Evolutionary conservation across 1,140 invertebrate genomes (phyloP).

Genomic region (Harpegnathos saltator): DNA sequence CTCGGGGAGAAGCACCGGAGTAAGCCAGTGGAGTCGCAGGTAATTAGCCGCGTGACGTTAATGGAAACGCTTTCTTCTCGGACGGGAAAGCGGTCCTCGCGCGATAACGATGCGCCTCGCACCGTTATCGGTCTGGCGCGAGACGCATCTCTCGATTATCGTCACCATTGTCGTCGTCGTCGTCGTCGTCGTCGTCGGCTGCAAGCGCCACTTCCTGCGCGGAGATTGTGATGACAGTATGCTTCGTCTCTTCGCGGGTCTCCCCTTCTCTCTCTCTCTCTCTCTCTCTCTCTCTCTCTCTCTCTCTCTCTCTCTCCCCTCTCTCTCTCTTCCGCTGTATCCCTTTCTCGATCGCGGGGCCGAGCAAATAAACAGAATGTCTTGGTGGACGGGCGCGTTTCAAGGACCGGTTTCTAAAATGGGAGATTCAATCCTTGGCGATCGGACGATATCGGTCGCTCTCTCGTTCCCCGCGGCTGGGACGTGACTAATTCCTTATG

Average conservation of each 20-base stretch:
- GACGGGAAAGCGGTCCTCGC: neutral
- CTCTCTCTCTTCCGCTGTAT: neutral
- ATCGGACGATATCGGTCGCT: slow-evolving; percentile 18
- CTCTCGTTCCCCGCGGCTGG: neutral
- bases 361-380: slow-evolving; percentile 46
- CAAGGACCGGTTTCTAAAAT: slow-evolving; percentile 57
- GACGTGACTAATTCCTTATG: slow-evolving; percentile 37
- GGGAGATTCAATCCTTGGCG: slow-evolving; percentile 31
- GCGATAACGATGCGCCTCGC: neutral
- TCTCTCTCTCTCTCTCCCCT: too few species aligned
- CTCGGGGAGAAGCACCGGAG: neutral
- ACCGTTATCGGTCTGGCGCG: slow-evolving; percentile 26
- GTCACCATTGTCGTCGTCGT: too few species aligned
- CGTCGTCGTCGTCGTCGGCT: neutral
- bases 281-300: neutral
- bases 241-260: slow-evolving; percentile 24
- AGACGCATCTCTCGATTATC: slow-evolving; percentile 28
- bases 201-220: slow-evolving; percentile 36
- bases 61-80: slow-evolving; percentile 26
- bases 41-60: slow-evolving; percentile 43
- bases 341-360: too few species aligned
- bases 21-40: slow-evolving; percentile 14
- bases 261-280: neutral
- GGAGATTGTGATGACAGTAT: slow-evolving; percentile 47
- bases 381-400: neutral